phyloP scores from a whole-genome alignment of 37 sponge, comb jelly and placozoan genomes.

The Aplysina aerophoba region DNA sequence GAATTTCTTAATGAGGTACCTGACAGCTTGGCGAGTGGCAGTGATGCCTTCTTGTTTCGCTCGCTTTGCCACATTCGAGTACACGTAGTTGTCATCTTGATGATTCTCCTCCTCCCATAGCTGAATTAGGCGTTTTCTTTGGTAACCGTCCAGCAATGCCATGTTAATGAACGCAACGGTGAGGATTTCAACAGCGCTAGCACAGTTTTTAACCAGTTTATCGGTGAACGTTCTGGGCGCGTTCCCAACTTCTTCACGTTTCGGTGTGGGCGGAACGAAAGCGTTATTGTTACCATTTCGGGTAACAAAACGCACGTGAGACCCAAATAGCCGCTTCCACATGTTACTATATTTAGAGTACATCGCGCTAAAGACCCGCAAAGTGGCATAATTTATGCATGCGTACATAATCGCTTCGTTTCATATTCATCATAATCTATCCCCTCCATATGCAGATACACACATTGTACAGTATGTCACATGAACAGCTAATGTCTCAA shows the following conservation, averaged over 20 bases:
- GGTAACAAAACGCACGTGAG: too few species aligned
- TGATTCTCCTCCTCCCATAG: slow-evolving; percentile 29
- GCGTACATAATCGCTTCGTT: too few species aligned
- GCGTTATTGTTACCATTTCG: background rate
- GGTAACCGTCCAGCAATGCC: slow-evolving; percentile 34
- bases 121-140: slow-evolving; percentile 22
- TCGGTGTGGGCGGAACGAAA: slow-evolving; percentile 2
- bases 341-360: too few species aligned
- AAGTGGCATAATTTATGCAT: too few species aligned
- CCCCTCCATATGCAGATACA: too few species aligned
- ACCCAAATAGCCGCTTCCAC: too few species aligned
- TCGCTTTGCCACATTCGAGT: slow-evolving; percentile 14
- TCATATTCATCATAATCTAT: too few species aligned
- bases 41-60: slow-evolving; percentile 34
- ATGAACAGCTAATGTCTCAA: too few species aligned
- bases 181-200: background rate
- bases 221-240: slow-evolving; percentile 1
- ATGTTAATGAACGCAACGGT: slow-evolving; percentile 22
- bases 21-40: slow-evolving; percentile 24
- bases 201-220: slow-evolving; percentile 18
- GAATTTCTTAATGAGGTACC: slow-evolving; percentile 20
- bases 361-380: too few species aligned
- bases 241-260: slow-evolving; percentile 31
- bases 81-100: slow-evolving; percentile 29
- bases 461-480: too few species aligned